phyloP scores from a whole-genome alignment of 2,888 invertebrate genomes.

The Brassicogethes aeneus region DNA sequence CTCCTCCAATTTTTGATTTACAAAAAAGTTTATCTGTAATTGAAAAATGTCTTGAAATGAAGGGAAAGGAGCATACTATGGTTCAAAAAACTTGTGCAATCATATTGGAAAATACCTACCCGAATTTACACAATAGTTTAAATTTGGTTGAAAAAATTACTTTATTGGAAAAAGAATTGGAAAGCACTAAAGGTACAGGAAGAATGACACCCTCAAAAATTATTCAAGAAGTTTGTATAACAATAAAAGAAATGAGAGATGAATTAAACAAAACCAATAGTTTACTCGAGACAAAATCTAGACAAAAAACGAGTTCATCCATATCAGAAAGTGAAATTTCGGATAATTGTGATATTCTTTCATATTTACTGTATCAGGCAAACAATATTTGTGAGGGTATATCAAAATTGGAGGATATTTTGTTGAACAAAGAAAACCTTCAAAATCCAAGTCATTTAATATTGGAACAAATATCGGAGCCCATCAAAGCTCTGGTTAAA shows the following conservation, averaged over 20 bases:
- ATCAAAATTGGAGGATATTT: constrained; percentile 29
- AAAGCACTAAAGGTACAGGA: constrained; percentile 32
- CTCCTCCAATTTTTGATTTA: constrained; percentile 51
- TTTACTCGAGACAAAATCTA: constrained; percentile 24
- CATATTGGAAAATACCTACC: constrained; percentile 52
- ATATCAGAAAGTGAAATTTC: constrained; percentile 25
- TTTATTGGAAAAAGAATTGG: constrained; percentile 40
- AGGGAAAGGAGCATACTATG: constrained; percentile 56
- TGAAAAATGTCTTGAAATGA: constrained; percentile 59
- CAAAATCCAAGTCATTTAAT: constrained; percentile 24
- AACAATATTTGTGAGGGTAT: constrained; percentile 43
- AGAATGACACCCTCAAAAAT: constrained; percentile 38
- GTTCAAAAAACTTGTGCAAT: constrained; percentile 61
- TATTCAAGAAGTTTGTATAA: constrained; percentile 43
- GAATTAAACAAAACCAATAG: constrained; percentile 38
- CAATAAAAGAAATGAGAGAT: constrained; percentile 51
- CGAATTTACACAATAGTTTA: constrained; percentile 47
- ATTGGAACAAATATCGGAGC: constrained; percentile 29
- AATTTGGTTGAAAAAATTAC: constrained; percentile 46
- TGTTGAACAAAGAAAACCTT: constrained; percentile 24
- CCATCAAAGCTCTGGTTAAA: constrained; percentile 28
- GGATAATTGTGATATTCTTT: constrained; percentile 11
- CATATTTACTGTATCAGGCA: constrained; percentile 31
- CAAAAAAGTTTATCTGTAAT: constrained; percentile 57
- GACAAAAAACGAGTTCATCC: constrained; percentile 12